Conservation (phyloP, 2,113 vertebrate species). For the Catharus minimus region DNA sequence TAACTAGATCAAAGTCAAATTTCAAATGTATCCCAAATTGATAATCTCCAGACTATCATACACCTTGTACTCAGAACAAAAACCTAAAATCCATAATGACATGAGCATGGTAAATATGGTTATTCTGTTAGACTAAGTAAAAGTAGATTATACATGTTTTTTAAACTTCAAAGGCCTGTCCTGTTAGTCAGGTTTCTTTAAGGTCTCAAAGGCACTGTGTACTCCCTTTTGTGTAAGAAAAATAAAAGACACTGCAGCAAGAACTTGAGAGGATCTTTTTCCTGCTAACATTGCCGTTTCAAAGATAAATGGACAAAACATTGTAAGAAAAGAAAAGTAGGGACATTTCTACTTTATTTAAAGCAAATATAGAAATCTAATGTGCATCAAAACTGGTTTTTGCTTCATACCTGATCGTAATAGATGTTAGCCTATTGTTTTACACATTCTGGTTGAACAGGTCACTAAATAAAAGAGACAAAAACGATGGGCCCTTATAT, state of each 20-base stretch:
- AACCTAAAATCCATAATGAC: slow-evolving; percentile 67
- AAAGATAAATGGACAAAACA: neutral
- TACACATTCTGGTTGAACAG: neutral
- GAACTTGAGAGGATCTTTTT: slow-evolving; percentile 42
- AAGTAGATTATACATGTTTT: slow-evolving; percentile 70
- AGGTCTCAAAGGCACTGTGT: slow-evolving; percentile 51
- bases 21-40: slow-evolving; percentile 70
- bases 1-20: slow-evolving; percentile 70
- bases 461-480: neutral
- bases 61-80: slow-evolving; percentile 67
- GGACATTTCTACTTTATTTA: neutral
- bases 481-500: neutral
- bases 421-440: neutral
- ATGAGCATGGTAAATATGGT: slow-evolving; percentile 62
- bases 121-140: slow-evolving; percentile 67
- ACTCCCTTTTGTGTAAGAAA: slow-evolving; percentile 33
- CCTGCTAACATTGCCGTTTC: slow-evolving; percentile 46
- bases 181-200: slow-evolving; percentile 47
- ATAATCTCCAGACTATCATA: slow-evolving; percentile 69
- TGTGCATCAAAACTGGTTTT: neutral
- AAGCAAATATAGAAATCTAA: neutral
- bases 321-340: neutral
- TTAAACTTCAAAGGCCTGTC: slow-evolving; percentile 69
- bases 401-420: neutral
- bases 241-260: slow-evolving; percentile 38